A percentile compares a stretch with the other conserved stretches of the same genome.
Conservation (phyloP, 2,888 invertebrate genomes). For the Acrobasis suavella region DNA sequence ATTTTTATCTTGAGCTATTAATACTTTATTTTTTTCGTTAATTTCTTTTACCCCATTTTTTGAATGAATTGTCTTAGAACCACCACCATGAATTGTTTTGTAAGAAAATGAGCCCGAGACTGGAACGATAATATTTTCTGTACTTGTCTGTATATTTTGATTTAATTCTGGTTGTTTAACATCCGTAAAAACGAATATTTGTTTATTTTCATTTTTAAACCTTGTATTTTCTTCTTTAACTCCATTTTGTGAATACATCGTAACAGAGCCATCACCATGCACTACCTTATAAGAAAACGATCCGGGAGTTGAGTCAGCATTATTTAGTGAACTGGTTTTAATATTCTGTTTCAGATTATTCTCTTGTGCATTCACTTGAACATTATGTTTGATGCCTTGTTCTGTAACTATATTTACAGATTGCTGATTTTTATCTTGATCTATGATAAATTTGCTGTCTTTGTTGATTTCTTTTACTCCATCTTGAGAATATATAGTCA, state of each 20-base stretch:
- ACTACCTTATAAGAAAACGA: slow-evolving; percentile 7
- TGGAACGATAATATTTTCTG: neutral
- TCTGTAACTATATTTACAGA: neutral
- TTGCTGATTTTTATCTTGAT: neutral
- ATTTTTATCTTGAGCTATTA: too few relatives aligned
- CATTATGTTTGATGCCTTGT: neutral
- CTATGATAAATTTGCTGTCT: neutral
- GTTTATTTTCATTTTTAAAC: neutral
- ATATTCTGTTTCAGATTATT: neutral
- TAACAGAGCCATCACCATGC: slow-evolving; percentile 9
- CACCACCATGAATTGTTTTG: slow-evolving; percentile 11
- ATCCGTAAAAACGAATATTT: neutral
- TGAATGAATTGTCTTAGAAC: slow-evolving; percentile 4
- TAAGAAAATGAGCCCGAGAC: slow-evolving; percentile 4
- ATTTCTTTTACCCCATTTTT: too few relatives aligned
- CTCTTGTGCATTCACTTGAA: neutral
- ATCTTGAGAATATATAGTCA: neutral
- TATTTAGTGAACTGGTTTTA: neutral
- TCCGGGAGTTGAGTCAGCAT: neutral
- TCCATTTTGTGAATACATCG: slow-evolving; percentile 3
- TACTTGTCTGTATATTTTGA: neutral
- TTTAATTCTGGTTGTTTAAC: neutral
- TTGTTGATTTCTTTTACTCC: neutral
- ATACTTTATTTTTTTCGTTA: too few relatives aligned
- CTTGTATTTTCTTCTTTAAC: neutral